A percentile compares a stretch with the other conserved stretches of the same genome.
Evolutionary conservation across 2,797 vertebrate genomes (phyloP).

Genomic region (Siniperca obscura): DNA sequence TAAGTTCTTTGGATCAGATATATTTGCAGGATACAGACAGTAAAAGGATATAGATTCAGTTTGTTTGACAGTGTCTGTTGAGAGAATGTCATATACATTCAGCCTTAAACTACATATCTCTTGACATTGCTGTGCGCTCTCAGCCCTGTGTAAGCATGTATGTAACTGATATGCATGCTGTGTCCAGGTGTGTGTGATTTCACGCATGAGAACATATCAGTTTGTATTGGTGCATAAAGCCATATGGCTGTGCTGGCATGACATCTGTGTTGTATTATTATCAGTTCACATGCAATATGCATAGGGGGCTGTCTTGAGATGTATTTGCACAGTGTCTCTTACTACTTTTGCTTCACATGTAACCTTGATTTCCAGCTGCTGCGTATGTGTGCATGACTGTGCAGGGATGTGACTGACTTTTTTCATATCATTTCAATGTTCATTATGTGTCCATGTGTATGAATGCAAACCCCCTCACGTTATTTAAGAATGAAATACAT

Average conservation of each 20-base stretch:
- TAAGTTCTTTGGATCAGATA: conserved; percentile 6
- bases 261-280: conserved; percentile 53
- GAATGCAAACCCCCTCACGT: background rate
- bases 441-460: background rate
- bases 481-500: background rate
- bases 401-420: background rate
- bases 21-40: background rate
- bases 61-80: conserved; percentile 1
- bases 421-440: background rate
- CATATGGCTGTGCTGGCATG: conserved; percentile 41
- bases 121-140: conserved; percentile 16
- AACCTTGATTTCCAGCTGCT: conserved; percentile 31
- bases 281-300: conserved; percentile 39
- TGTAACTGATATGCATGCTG: conserved; percentile 22
- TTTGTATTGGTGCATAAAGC: conserved; percentile 39
- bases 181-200: conserved; percentile 62
- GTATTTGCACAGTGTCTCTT: conserved; percentile 2
- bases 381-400: background rate
- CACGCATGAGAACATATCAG: conserved; percentile 62
- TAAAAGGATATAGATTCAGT: background rate
- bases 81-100: background rate
- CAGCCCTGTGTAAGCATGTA: background rate
- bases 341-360: background rate
- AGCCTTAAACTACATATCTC: conserved; percentile 28
- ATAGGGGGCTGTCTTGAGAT: conserved; percentile 26